phyloP scores from a whole-genome alignment of 30 jellyfish, hydroid and myxozoan genomes.

The Aurelia coerulea region DNA sequence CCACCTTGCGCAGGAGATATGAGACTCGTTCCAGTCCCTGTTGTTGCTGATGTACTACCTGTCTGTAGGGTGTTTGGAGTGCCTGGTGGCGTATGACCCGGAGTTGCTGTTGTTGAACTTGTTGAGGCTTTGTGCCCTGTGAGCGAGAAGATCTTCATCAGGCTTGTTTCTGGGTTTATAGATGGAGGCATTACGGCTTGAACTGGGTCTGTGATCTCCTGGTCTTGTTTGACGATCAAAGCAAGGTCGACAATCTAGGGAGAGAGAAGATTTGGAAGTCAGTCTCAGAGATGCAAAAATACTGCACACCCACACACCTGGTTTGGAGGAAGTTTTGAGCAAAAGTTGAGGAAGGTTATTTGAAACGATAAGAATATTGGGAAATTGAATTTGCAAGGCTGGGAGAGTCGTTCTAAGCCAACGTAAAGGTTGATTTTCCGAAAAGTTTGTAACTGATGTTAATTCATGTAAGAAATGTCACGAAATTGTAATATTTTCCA shows the following conservation, averaged over 20 bases:
- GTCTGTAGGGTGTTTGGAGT: constrained; percentile 68
- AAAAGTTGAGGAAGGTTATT: too few species aligned
- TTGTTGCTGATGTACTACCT: constrained; percentile 22
- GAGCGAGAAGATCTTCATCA: constrained; percentile 32
- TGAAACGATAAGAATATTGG: too few species aligned
- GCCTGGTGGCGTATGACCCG: constrained; percentile 90
- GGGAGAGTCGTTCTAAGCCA: too few species aligned
- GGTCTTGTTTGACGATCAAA: constrained; percentile 87
- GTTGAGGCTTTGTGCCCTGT: constrained; percentile 39
- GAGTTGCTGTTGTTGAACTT: constrained; percentile 66
- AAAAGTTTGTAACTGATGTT: too few species aligned
- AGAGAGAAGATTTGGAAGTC: background rate
- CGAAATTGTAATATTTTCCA: too few species aligned
- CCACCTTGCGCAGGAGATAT: constrained; percentile 99
- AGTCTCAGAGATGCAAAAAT: too few species aligned
- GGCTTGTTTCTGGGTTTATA: constrained; percentile 80
- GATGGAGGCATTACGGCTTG: constrained; percentile 70
- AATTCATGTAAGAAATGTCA: too few species aligned
- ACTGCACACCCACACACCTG: too few species aligned
- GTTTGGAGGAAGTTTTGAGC: too few species aligned
- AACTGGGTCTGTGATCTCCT: constrained; percentile 73
- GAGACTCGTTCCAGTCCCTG: constrained; percentile 65
- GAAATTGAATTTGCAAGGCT: too few species aligned
- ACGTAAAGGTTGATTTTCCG: too few species aligned
- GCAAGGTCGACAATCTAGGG: constrained; percentile 96